These are phyloP conservation scores for Rugalucina vietnamica DNA, from an alignment of 2,888 invertebrate species.

Conservation along the genomic window DNA sequence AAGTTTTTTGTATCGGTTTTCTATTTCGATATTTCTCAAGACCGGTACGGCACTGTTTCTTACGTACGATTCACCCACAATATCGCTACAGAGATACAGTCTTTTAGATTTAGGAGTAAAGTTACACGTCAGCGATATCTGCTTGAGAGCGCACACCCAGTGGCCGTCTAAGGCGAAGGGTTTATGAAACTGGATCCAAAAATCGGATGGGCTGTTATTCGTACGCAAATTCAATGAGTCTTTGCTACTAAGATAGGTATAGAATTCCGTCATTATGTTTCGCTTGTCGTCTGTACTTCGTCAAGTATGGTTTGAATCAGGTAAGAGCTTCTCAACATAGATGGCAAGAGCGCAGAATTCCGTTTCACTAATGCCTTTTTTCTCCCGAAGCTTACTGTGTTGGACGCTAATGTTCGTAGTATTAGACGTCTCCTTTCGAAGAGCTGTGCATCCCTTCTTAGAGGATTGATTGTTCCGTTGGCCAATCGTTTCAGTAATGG, in stretches of 20 bases:
- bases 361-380: slow-evolving; percentile 11
- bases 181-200: slow-evolving; percentile 35
- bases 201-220: slow-evolving; percentile 33
- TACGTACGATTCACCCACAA: slow-evolving; percentile 26
- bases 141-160: slow-evolving; percentile 37
- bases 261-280: background rate
- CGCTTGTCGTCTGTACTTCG: background rate
- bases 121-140: slow-evolving; percentile 28
- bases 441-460: slow-evolving; percentile 21
- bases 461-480: slow-evolving; percentile 18
- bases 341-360: background rate
- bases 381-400: background rate
- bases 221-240: slow-evolving; percentile 21
- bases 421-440: slow-evolving; percentile 13
- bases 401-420: slow-evolving; percentile 16
- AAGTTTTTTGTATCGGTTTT: slow-evolving; percentile 11
- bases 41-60: slow-evolving; percentile 19
- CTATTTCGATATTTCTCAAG: slow-evolving; percentile 28
- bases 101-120: slow-evolving; percentile 25
- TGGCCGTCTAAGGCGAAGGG: slow-evolving; percentile 30
- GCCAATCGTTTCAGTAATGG: slow-evolving; percentile 2
- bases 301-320: slow-evolving; percentile 1
- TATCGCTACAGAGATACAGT: slow-evolving; percentile 39
- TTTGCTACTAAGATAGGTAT: background rate
- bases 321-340: background rate